These are phyloP conservation scores for Hepsetus odoe DNA, from an alignment of 2,113 vertebrate species.

Conservation along the genomic window DNA sequence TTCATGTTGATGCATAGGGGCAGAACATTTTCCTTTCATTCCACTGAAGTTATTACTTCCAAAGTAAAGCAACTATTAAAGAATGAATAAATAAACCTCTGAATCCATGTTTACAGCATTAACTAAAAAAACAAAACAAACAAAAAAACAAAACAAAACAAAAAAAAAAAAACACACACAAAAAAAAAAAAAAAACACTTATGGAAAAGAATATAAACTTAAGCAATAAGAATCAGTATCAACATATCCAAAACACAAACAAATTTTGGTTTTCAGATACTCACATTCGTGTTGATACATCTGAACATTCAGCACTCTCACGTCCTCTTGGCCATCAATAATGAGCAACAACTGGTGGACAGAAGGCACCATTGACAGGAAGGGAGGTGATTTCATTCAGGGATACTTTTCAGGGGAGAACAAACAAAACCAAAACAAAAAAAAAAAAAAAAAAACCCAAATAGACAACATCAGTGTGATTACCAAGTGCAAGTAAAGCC, in stretches of 20 bases:
- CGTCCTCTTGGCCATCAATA: conserved; percentile 31
- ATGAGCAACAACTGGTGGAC: conserved; percentile 39
- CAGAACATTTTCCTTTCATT: conserved; percentile 17
- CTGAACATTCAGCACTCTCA: conserved; percentile 47
- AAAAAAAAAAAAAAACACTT: conserved; percentile 15
- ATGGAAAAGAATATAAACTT: conserved; percentile 34
- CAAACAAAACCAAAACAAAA: background rate
- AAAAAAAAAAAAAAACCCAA: background rate
- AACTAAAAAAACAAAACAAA: conserved; percentile 38
- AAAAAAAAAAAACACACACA: conserved; percentile 24
- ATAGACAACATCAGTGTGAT: background rate
- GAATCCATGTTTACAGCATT: conserved; percentile 57
- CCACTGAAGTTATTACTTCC: conserved; percentile 16
- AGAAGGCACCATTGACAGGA: conserved; percentile 58
- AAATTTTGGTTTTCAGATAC: conserved; percentile 54
- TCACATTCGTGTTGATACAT: conserved; percentile 50
- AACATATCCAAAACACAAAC: conserved; percentile 21
- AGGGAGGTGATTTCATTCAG: background rate
- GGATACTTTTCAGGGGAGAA: background rate
- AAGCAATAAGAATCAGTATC: conserved; percentile 34
- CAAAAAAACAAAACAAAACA: no score
- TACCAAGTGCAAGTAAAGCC: conserved; percentile 14
- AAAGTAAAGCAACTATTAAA: conserved; percentile 46
- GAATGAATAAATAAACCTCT: conserved; percentile 63
- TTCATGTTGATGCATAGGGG: conserved; percentile 55